Evolutionary conservation across 2,113 vertebrate genomes (phyloP).

Genomic region (Podocnemis expansa): DNA sequence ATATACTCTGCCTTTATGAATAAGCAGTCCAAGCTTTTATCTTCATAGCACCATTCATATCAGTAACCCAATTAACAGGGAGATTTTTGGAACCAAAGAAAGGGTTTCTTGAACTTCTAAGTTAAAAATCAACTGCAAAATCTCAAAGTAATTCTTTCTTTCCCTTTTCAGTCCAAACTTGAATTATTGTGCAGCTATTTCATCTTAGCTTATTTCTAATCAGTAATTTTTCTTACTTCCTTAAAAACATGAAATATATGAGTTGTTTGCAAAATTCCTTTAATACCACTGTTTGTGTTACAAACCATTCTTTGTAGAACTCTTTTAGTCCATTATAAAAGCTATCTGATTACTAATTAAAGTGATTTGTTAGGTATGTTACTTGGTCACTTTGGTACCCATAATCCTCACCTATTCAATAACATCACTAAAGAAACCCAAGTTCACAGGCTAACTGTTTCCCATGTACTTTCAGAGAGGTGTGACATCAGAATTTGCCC

Average conservation of each 20-base stretch:
- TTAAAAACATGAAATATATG: not conserved
- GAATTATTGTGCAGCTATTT: not conserved
- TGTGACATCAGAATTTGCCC: not conserved
- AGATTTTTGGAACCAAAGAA: not conserved
- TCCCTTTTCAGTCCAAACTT: not conserved
- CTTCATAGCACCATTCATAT: rapidly evolving
- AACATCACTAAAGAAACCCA: not conserved
- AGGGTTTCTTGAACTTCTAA: rapidly evolving
- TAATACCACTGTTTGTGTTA: too few relatives aligned
- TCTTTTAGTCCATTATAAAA: not conserved
- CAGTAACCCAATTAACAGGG: rapidly evolving
- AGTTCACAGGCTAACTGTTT: rapidly evolving
- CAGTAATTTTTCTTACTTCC: not conserved
- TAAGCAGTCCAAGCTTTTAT: not conserved
- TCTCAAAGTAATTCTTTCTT: not conserved
- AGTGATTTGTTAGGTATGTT: not conserved
- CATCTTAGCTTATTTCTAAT: not conserved
- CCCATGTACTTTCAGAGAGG: not conserved
- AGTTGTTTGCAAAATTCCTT: not conserved
- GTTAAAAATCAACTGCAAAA: rapidly evolving
- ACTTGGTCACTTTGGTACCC: rapidly evolving
- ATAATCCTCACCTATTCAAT: rapidly evolving
- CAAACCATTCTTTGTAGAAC: not conserved
- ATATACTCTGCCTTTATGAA: not conserved
- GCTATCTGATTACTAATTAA: rapidly evolving